Evolutionary conservation across 2,888 invertebrate species (phyloP).

Genomic region (Ochropleura plecta): DNA sequence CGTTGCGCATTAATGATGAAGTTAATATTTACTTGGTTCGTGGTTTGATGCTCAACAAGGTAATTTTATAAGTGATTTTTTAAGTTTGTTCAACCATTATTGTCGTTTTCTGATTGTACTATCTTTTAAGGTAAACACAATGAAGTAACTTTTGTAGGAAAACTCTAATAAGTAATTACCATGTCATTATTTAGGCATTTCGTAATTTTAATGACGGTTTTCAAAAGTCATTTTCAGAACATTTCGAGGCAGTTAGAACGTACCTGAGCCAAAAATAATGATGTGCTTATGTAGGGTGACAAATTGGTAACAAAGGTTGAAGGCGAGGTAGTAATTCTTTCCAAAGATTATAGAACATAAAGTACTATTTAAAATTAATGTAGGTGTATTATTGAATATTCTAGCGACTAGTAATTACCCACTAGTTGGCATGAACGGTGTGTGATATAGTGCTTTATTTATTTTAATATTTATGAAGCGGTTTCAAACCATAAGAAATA

Average conservation of each 20-base stretch:
- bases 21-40: not conserved
- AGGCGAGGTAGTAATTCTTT: slow-evolving; percentile 12
- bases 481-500: not conserved
- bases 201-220: slow-evolving; percentile 14
- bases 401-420: not conserved
- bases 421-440: not conserved
- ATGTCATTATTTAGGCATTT: not conserved
- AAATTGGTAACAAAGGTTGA: slow-evolving; percentile 34
- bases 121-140: not conserved
- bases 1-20: not conserved
- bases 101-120: not conserved
- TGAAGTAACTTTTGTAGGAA: not conserved
- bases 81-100: not conserved
- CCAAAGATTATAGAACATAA: not conserved
- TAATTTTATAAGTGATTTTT: not conserved
- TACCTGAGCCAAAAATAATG: slow-evolving; percentile 52
- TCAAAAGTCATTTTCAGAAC: slow-evolving; percentile 23
- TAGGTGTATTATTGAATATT: not conserved
- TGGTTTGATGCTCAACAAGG: not conserved
- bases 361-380: not conserved
- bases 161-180: slow-evolving; percentile 8
- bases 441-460: not conserved
- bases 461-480: not conserved
- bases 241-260: slow-evolving; percentile 15
- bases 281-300: slow-evolving; percentile 42